Evolutionary conservation across 2,113 vertebrate species (phyloP).

Genomic region (Varanus komodoensis): DNA sequence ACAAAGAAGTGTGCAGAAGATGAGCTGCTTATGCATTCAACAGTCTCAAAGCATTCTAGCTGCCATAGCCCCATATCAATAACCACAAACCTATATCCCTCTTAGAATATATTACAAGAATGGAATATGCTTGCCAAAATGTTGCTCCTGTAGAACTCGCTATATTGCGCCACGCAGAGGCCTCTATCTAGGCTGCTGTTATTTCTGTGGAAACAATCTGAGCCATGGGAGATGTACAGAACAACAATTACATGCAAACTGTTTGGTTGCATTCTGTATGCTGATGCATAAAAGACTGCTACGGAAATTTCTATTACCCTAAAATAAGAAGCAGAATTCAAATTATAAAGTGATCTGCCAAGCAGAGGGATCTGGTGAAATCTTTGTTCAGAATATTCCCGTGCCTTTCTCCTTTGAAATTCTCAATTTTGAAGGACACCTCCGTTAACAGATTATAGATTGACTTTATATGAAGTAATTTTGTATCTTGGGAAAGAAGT

Average conservation of each 20-base stretch:
- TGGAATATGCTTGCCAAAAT: neutral
- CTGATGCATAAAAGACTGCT: neutral
- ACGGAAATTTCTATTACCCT: neutral
- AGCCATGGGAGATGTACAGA: neutral
- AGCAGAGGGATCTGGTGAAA: neutral
- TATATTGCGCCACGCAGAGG: neutral
- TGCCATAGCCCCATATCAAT: too few species aligned
- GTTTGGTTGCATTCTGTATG: neutral
- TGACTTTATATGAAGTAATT: neutral
- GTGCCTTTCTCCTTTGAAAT: neutral
- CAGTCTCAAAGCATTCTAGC: neutral
- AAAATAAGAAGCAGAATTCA: fast-evolving
- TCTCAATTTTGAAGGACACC: neutral
- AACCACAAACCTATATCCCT: neutral
- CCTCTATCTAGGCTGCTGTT: neutral
- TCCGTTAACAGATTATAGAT: neutral
- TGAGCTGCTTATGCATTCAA: neutral
- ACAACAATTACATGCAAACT: neutral
- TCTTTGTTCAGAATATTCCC: neutral
- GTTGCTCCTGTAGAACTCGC: too few species aligned
- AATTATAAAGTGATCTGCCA: neutral
- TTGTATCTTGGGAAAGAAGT: neutral
- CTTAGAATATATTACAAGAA: neutral
- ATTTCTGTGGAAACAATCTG: neutral
- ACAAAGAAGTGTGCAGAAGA: neutral